These are phyloP conservation scores for Aphis craccivora DNA, from an alignment of 1,140 invertebrate species.

Conservation along the genomic window DNA sequence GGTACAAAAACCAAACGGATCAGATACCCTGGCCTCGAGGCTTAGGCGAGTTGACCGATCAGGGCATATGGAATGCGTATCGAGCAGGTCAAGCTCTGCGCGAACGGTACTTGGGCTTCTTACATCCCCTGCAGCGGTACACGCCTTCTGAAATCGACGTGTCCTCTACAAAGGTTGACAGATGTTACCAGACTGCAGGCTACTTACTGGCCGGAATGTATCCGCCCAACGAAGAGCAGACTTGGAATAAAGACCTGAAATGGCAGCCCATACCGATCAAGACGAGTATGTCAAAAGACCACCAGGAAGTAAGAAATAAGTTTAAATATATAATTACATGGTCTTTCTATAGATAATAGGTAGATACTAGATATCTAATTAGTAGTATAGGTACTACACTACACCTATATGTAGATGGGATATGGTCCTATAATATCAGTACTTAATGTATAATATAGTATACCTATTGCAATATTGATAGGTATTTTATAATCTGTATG, in stretches of 20 bases:
- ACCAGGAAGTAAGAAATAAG: background rate
- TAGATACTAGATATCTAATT: too few species aligned
- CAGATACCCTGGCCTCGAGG: slow-evolving; percentile 76
- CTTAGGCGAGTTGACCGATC: slow-evolving; percentile 80
- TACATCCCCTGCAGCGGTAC: slow-evolving; percentile 35
- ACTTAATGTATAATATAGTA: too few species aligned
- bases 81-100: slow-evolving; percentile 40
- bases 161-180: slow-evolving; percentile 8
- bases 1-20: slow-evolving; percentile 67
- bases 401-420: too few species aligned
- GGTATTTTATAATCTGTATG: too few species aligned
- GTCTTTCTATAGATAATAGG: too few species aligned
- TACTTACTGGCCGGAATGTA: slow-evolving; percentile 54
- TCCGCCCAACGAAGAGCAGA: slow-evolving; percentile 47
- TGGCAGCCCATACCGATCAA: slow-evolving; percentile 58
- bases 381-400: too few species aligned
- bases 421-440: too few species aligned
- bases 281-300: slow-evolving; percentile 28
- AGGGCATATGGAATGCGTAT: slow-evolving; percentile 50
- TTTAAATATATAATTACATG: background rate
- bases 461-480: too few species aligned
- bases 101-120: slow-evolving; percentile 46
- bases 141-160: slow-evolving; percentile 45
- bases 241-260: slow-evolving; percentile 48
- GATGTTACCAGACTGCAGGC: slow-evolving; percentile 43